phyloP scores from a whole-genome alignment of 2,113 vertebrate species.

The Myrmecobius fasciatus region DNA sequence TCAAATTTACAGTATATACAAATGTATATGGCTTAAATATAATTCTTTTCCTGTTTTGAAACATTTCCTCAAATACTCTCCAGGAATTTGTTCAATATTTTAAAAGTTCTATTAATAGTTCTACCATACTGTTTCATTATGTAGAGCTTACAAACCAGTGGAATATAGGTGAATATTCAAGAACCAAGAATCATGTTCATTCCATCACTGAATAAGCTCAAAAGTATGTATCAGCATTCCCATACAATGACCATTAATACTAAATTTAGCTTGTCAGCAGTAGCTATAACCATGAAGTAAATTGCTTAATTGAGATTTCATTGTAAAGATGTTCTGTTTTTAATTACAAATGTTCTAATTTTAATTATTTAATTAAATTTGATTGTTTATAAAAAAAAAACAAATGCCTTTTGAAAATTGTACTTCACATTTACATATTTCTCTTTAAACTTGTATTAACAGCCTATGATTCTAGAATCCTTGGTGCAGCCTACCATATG shows the following conservation, averaged over 20 bases:
- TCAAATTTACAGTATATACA: rapidly evolving
- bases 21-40: rapidly evolving
- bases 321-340: not conserved
- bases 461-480: not conserved
- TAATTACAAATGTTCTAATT: rapidly evolving
- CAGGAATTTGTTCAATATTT: not conserved
- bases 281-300: constrained; percentile 59
- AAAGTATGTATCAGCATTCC: constrained; percentile 83
- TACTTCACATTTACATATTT: not conserved
- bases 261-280: constrained; percentile 86
- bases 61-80: not conserved
- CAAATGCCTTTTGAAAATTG: not conserved
- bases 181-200: constrained; percentile 53
- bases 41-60: not conserved
- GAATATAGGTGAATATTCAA: not conserved
- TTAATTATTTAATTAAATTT: not conserved
- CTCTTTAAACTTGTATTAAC: not conserved
- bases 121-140: rapidly evolving
- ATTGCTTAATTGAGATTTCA: constrained; percentile 59
- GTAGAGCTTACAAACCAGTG: not conserved
- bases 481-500: not conserved
- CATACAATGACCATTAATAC: constrained; percentile 81
- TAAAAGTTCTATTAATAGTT: not conserved
- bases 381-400: rapidly evolving
- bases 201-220: constrained; percentile 72